These are phyloP conservation scores for Scaptomyza parva DNA, from an alignment of 2,888 invertebrate species.

Conservation along the genomic window DNA sequence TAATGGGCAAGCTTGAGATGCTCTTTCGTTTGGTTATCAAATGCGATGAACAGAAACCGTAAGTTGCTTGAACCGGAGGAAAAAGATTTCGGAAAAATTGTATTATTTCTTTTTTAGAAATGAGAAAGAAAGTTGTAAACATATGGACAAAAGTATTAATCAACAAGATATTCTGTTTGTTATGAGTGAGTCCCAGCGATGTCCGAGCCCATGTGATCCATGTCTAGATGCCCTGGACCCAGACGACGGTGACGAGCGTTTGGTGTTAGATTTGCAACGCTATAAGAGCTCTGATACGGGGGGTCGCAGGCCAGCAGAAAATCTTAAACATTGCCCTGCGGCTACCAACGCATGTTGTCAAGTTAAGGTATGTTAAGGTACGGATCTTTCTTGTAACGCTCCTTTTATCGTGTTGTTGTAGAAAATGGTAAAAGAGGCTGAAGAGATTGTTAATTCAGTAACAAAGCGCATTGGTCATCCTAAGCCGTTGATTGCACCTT, in stretches of 20 bases:
- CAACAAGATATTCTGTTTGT: slow-evolving; percentile 76
- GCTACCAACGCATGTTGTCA: slow-evolving; percentile 64
- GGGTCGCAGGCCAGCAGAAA: slow-evolving; percentile 46
- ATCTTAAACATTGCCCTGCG: slow-evolving; percentile 37
- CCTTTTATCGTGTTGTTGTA: background rate
- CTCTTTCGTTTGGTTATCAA: slow-evolving; percentile 69
- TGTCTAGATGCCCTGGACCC: slow-evolving; percentile 37
- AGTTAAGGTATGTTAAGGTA: slow-evolving; percentile 46
- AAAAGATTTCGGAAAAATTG: too few relatives aligned
- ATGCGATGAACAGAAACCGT: slow-evolving; percentile 61
- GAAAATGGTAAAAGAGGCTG: slow-evolving; percentile 64
- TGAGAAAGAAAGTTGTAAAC: background rate
- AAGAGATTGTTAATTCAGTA: slow-evolving; percentile 35
- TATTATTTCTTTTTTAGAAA: background rate
- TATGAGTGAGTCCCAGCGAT: slow-evolving; percentile 63
- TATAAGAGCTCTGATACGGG: slow-evolving; percentile 65
- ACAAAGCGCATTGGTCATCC: slow-evolving; percentile 24
- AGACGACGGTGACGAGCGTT: slow-evolving; percentile 55
- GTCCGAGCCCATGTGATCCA: slow-evolving; percentile 53
- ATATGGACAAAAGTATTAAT: slow-evolving; percentile 31
- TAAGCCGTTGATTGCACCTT: slow-evolving; percentile 32
- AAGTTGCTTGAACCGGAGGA: background rate
- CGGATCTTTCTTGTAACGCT: background rate
- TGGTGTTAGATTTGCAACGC: slow-evolving; percentile 74
- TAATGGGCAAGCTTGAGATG: slow-evolving; percentile 64